Percentiles rank a stretch among this genome's conserved stretches.
phyloP scores from a whole-genome alignment of 2,888 invertebrate species.

The Hoplodrina ambigua region DNA sequence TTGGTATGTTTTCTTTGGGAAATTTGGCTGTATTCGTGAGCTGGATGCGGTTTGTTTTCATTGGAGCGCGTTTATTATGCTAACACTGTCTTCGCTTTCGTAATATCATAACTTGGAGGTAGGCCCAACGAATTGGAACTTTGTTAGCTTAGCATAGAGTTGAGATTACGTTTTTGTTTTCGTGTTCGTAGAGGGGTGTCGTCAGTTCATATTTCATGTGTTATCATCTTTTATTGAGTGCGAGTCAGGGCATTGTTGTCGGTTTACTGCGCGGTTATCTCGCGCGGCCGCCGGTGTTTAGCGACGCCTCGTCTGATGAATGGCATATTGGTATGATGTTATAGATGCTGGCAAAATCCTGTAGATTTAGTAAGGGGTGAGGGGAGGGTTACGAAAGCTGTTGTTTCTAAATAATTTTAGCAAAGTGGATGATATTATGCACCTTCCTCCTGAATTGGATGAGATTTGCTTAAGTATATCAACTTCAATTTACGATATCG shows the following conservation, averaged over 20 bases:
- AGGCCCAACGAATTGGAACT: slow-evolving; percentile 49
- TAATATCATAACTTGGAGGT: slow-evolving; percentile 74
- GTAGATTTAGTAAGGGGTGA: slow-evolving; percentile 33
- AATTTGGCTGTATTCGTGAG: slow-evolving; percentile 87
- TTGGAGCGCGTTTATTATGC: slow-evolving; percentile 84
- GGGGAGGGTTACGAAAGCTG: slow-evolving; percentile 19
- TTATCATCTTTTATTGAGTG: slow-evolving; percentile 91
- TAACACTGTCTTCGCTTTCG: slow-evolving; percentile 65
- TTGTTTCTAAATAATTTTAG: slow-evolving; percentile 25
- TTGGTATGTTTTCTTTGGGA: slow-evolving; percentile 84
- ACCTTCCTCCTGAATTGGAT: neutral
- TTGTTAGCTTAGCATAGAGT: slow-evolving; percentile 60
- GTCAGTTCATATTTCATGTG: slow-evolving; percentile 90
- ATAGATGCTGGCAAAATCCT: slow-evolving; percentile 44
- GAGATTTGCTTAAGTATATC: neutral
- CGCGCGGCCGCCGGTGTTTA: slow-evolving; percentile 85
- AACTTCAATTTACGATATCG: neutral
- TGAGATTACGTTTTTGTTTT: slow-evolving; percentile 58
- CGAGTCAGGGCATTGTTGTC: slow-evolving; percentile 88
- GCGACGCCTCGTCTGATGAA: slow-evolving; percentile 85
- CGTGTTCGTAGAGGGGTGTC: slow-evolving; percentile 79
- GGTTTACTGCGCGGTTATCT: slow-evolving; percentile 89
- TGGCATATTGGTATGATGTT: slow-evolving; percentile 80
- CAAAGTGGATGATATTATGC: slow-evolving; percentile 13
- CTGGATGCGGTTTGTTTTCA: slow-evolving; percentile 87